Base-by-base conservation (phyloP, 2,113 vertebrate genomes). In the Larimichthys crocea region DNA sequence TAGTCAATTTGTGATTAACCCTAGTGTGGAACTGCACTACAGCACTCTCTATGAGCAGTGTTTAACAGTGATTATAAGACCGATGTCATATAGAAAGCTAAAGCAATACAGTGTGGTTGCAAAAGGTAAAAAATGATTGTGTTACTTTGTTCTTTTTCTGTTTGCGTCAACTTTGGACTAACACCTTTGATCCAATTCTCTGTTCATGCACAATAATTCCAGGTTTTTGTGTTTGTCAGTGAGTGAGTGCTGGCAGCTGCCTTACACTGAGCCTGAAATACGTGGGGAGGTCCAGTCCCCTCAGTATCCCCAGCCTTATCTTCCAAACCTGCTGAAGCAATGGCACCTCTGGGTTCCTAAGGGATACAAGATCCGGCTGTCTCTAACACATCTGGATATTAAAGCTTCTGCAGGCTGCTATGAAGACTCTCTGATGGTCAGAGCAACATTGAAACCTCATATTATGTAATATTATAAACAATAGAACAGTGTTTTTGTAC, bases 341-440 rank as follows among this genome's bases (percentile, higher is more conserved):
- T 97, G 96, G 90, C 86, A 96, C 71, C 92, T 99, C 68, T 78
- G 60, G 0, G 95, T 97, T 15, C 95, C 95, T 15, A 24, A 70
- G 0, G 97, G 97, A 20, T 96, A 94, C 70, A 83, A 80, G 26
- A 91, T 98, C 75, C 95, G 96, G 73, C 94, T 98, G 11, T 86
- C 90, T 44, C 96, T 98, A 92, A 89, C 87, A 76, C 93, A 95
- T n/a, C 95, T 98, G 87, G 96, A 98, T 55, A 77, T 98, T 74
- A 96, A 97, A 76, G 93, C 96, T 0, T 97, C 96, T 0, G 84
- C 91, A 22, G 89, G 90, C 86, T 98, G 97, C 70, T 89, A 85
- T 79, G 96, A 97, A 65, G 97, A 98, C 86, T 96, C 94, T 50
- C 93, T 98, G 67, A 96, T 94, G 95, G 97, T 98, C 87, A 0